Evolutionary conservation across 1,140 invertebrate species (phyloP).

Genomic region (Oreohelix idahoensis): DNA sequence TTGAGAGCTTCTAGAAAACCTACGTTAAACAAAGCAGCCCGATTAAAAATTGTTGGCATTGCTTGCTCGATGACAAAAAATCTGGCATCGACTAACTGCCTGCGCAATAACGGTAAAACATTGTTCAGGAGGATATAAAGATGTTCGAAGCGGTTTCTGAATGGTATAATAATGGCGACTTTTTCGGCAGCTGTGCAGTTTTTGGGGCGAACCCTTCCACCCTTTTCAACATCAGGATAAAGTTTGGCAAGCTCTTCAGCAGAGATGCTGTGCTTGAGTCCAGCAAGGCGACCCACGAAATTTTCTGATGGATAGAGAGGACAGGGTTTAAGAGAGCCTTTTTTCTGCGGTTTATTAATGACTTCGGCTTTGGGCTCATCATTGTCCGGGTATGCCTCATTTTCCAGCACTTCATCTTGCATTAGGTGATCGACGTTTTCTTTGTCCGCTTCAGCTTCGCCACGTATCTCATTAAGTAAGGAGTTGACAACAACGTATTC

Average conservation of each 20-base stretch:
- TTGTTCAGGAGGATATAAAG: neutral
- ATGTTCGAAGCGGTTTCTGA: neutral
- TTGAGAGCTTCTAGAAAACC: constrained; percentile 90
- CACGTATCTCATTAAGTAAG: neutral
- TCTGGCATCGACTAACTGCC: neutral
- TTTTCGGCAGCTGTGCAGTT: neutral
- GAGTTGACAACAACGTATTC: neutral
- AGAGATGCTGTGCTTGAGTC: neutral
- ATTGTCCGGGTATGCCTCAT: neutral
- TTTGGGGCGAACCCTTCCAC: constrained; percentile 11
- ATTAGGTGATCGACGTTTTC: neutral
- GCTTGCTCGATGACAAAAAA: constrained; percentile 21
- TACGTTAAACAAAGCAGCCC: constrained; percentile 95
- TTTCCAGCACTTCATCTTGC: neutral
- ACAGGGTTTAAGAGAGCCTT: neutral
- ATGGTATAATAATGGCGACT: constrained; percentile 8
- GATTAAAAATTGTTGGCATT: constrained; percentile 80
- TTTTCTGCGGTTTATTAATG: neutral
- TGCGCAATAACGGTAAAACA: neutral
- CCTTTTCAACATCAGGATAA: constrained; percentile 10
- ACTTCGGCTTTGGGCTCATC: neutral
- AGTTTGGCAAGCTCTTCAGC: neutral
- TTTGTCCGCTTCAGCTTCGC: neutral
- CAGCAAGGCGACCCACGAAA: neutral
- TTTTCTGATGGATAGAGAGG: neutral